Conservation (phyloP, 2,888 invertebrate species). For the Drosophila dives region DNA sequence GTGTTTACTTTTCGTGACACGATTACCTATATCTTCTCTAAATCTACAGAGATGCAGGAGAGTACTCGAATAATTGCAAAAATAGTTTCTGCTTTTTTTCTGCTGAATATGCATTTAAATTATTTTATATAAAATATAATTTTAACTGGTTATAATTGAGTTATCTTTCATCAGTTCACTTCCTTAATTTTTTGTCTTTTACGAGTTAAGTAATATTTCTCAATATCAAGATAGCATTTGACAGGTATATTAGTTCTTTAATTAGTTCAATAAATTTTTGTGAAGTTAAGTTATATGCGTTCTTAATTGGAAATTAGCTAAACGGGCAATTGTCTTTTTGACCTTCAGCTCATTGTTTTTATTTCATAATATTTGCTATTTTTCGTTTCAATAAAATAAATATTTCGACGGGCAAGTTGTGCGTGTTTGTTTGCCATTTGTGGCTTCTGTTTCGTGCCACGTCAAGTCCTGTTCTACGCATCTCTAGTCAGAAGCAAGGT, state of each 20-base stretch:
- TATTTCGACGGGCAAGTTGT: background rate
- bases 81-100: background rate
- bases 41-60: background rate
- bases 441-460: background rate
- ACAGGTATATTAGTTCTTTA: background rate
- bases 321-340: background rate
- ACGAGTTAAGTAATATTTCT: background rate
- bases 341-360: background rate
- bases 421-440: slow-evolving; percentile 1
- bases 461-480: background rate
- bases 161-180: background rate
- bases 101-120: background rate
- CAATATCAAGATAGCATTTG: background rate
- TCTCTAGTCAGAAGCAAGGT: slow-evolving; percentile 23
- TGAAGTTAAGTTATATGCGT: background rate
- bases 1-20: slow-evolving; percentile 9
- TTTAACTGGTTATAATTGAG: background rate
- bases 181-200: background rate
- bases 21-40: background rate
- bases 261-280: background rate
- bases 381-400: background rate
- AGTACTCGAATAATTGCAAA: background rate
- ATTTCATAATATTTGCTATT: background rate
- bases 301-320: background rate
- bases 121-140: background rate